Evolutionary conservation across 2,113 vertebrate species (phyloP).

Genomic region (Eretmodus cyanostictus): DNA sequence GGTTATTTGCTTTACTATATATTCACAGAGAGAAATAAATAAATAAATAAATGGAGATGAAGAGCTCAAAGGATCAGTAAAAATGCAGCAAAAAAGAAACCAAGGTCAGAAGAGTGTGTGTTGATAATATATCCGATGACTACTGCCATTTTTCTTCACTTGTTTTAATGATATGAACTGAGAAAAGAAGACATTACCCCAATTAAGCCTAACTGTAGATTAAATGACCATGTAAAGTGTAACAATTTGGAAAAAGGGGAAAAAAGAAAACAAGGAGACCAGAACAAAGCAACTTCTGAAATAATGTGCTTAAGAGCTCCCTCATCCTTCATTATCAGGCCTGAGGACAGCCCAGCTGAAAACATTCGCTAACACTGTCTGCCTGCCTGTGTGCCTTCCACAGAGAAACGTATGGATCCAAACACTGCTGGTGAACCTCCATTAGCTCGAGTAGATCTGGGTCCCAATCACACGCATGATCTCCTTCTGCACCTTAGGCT

Average conservation of each 20-base stretch:
- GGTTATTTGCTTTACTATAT: conserved; percentile 21
- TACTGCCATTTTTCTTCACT: not conserved
- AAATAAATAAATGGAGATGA: not conserved
- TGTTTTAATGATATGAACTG: not conserved
- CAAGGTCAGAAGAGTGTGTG: not conserved
- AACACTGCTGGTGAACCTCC: conserved; percentile 51
- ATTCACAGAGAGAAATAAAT: conserved; percentile 38
- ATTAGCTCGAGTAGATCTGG: conserved; percentile 95
- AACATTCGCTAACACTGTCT: conserved; percentile 37
- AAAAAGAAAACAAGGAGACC: not conserved
- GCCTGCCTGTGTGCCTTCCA: conserved; percentile 16
- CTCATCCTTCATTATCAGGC: conserved; percentile 2
- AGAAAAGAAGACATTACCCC: not conserved
- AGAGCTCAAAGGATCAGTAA: not conserved
- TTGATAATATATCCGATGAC: not conserved
- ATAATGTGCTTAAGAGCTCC: conserved; percentile 39
- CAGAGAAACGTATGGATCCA: not conserved
- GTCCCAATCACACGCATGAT: conserved; percentile 99
- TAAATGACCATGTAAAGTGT: not conserved
- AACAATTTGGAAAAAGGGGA: not conserved
- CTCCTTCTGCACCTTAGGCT: conserved; percentile 99
- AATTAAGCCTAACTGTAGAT: not conserved
- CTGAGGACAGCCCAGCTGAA: conserved; percentile 27
- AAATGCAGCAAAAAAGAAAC: not conserved
- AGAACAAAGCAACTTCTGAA: not conserved